phyloP scores from a whole-genome alignment of 2,888 invertebrate species.

The Julus scandinavius region DNA sequence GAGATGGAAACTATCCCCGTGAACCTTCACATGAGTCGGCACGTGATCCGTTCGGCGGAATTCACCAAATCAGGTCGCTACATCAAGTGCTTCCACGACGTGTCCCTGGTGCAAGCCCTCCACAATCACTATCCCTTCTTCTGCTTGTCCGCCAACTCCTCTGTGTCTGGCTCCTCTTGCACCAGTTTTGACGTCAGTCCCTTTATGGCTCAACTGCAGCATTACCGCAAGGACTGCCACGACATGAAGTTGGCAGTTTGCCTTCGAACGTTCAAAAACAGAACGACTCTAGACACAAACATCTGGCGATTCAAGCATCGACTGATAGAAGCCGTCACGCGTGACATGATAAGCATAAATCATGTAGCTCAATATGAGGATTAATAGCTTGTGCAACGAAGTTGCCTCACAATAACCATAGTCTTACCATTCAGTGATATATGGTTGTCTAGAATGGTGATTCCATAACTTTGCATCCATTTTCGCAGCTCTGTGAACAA shows the following conservation, averaged over 20 bases:
- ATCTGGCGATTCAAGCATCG: conserved; percentile 54
- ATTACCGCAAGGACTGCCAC: conserved; percentile 88
- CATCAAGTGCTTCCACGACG: conserved; percentile 94
- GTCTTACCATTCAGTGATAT: no score
- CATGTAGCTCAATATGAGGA: not conserved
- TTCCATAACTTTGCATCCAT: not conserved
- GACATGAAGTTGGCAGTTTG: conserved; percentile 49
- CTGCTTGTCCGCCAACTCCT: conserved; percentile 72
- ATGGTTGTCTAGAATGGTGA: not conserved
- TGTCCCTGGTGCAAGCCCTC: conserved; percentile 85
- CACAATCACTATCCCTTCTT: conserved; percentile 94
- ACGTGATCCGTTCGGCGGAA: conserved; percentile 88
- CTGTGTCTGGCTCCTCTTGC: conserved; percentile 77
- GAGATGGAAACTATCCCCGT: conserved; percentile 61
- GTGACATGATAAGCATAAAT: conserved; percentile 43
- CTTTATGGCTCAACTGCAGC: conserved; percentile 86
- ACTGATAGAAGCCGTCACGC: not conserved
- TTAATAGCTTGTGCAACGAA: not conserved
- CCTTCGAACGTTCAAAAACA: conserved; percentile 38
- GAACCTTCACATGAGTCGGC: conserved; percentile 70
- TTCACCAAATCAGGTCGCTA: conserved; percentile 93
- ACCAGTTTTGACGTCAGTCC: conserved; percentile 86
- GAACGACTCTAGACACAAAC: conserved; percentile 50
- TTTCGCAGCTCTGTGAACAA: not conserved
- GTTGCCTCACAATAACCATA: no score